Percentiles rank a stretch among this genome's conserved stretches.
These are phyloP conservation scores for Smithornis capensis DNA, from an alignment of 2,113 vertebrate genomes.

Conservation along the genomic window DNA sequence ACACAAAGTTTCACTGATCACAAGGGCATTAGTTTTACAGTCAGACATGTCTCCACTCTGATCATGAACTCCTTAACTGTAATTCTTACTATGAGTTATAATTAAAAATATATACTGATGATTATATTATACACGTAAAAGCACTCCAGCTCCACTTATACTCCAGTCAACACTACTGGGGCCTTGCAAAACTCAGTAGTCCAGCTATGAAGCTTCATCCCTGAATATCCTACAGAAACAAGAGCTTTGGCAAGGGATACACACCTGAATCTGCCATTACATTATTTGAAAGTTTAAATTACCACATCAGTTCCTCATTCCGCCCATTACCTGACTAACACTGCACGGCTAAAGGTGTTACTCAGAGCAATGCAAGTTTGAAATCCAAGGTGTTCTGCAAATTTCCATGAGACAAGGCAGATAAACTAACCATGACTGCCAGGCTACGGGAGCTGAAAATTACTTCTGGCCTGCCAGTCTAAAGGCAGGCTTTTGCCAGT, in stretches of 20 bases:
- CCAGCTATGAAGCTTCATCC: not conserved
- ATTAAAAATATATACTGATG: not conserved
- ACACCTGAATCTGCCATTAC: not conserved
- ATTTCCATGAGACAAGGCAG: not conserved
- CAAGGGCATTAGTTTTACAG: not conserved
- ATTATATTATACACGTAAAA: not conserved
- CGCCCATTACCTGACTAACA: not conserved
- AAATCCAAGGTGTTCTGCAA: not conserved
- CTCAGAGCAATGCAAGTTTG: not conserved
- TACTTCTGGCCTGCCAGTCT: too few relatives aligned
- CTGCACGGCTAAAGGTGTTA: not conserved
- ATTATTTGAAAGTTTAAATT: not conserved
- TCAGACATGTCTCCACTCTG: not conserved
- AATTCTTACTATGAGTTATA: not conserved
- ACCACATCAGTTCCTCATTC: not conserved
- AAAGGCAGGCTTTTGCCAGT: not conserved
- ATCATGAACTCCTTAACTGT: not conserved
- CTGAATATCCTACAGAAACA: not conserved
- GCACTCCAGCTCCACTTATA: not conserved
- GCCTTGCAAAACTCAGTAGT: not conserved
- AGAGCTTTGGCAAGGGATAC: not conserved
- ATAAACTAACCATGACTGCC: fast-evolving
- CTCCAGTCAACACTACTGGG: not conserved
- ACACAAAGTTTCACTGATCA: not conserved
- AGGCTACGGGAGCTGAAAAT: not conserved